Evolutionary conservation across 2,797 vertebrate genomes (phyloP).

Genomic region (Rhynchotus rufescens): DNA sequence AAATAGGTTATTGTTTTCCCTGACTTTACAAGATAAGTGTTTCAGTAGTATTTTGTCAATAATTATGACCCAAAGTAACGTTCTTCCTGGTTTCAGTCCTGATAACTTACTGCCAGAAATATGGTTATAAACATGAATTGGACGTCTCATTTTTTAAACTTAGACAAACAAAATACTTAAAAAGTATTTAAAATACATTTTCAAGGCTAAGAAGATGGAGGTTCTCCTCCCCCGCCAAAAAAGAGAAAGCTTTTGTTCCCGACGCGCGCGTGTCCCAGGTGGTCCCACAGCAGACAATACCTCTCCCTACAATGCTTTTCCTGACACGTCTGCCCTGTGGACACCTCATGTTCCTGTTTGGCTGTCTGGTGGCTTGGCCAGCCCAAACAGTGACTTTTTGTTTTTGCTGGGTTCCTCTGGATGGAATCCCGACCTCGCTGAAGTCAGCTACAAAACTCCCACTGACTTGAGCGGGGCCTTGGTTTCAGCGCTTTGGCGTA

Average conservation of each 20-base stretch:
- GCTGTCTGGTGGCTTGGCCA: not conserved
- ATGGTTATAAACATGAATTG: not conserved
- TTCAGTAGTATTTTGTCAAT: not conserved
- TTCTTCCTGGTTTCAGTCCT: not conserved
- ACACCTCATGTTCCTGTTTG: not conserved
- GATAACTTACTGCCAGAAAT: not conserved
- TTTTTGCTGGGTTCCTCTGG: not conserved
- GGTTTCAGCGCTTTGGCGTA: slow-evolving; percentile 20
- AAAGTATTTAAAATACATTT: not conserved
- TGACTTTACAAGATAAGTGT: not conserved
- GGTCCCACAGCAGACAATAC: not conserved
- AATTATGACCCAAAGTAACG: not conserved
- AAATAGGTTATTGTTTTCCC: not conserved
- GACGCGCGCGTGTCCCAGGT: not conserved
- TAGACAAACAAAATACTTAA: not conserved
- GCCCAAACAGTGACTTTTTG: not conserved
- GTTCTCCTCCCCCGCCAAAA: not conserved
- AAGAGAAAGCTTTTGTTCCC: not conserved
- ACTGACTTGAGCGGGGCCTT: slow-evolving; percentile 32
- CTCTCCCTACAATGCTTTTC: not conserved
- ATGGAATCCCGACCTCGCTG: slow-evolving; percentile 28
- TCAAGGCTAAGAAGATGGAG: not conserved
- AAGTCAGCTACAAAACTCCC: not conserved
- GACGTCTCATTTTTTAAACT: slow-evolving; percentile 6
- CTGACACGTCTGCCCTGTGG: not conserved